Conservation (phyloP, 2,888 invertebrate species). For the Acleris holmiana region DNA sequence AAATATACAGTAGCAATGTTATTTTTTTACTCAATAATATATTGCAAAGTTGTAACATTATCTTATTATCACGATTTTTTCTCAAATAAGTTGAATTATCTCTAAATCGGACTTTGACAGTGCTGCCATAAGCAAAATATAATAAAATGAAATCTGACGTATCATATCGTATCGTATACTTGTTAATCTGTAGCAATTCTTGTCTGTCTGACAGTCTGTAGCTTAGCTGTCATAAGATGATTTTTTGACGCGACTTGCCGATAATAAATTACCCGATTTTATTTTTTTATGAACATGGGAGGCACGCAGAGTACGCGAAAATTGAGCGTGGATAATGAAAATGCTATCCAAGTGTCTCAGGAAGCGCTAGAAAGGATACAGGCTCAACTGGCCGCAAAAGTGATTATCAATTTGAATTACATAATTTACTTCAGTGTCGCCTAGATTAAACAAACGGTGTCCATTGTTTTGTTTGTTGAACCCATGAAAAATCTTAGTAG, state of each 20-base stretch:
- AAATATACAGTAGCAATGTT: no score
- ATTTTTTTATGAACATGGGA: constrained; percentile 81
- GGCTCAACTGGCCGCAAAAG: constrained; percentile 69
- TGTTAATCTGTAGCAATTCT: constrained; percentile 3
- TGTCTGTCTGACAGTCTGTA: constrained; percentile 20
- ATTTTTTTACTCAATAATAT: no score
- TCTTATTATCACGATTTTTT: no score
- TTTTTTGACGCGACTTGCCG: constrained; percentile 75
- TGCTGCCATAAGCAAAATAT: constrained; percentile 12
- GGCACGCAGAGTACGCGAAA: constrained; percentile 83
- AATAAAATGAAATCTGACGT: background rate
- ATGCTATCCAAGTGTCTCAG: constrained; percentile 79
- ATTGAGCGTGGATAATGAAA: constrained; percentile 78
- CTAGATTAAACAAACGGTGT: constrained; percentile 54
- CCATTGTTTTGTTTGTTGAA: constrained; percentile 32
- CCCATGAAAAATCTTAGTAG: constrained; percentile 6
- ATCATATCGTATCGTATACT: background rate
- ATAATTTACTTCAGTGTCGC: constrained; percentile 80
- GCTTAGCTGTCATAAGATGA: constrained; percentile 59
- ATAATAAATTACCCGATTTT: constrained; percentile 62
- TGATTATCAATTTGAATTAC: constrained; percentile 76
- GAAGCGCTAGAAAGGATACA: constrained; percentile 79
- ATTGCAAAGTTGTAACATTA: no score
- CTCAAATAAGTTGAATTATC: no score
- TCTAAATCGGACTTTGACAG: no score